Evolutionary conservation across 2,888 invertebrate genomes (phyloP), one percentile per base, ranked within the genome.

Genomic region (Laspeyria flexula): DNA sequence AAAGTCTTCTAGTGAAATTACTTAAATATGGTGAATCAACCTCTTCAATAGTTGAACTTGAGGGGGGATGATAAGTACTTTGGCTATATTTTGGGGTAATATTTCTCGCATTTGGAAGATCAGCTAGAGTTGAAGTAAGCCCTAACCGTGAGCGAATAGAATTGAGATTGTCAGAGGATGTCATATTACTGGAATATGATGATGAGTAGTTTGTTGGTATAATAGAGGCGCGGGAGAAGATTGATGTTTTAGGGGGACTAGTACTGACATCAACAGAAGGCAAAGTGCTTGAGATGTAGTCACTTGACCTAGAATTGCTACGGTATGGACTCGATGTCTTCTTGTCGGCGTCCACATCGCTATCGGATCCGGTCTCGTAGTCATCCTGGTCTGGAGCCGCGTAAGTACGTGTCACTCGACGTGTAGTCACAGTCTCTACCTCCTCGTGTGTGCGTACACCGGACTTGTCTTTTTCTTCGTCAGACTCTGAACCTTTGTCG

Each of bases 351-450:
- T 94, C 94, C 0, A 95, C 93, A 73, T 96, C 95, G 16, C 95
- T 95, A 74, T 96, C 95, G 0, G 95, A 95, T 5, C 95, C 95
- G 0, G 95, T 95, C 72, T 95, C 95, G 60, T 94, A 93, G 39
- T 94, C 95, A 59, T 95, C 95, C 46, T 84, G 88, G 4, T 92
- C 90, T 10, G 87, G 84, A 0, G 79, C 61, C 0, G 86, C 88
- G 33, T 91, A 85, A 0, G 93, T 92, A 45, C 90, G 91, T 2
- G 92, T 93, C 0, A 93, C 85, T 34, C 93, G 91, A 0, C 93
- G 88, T 1, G 93, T 93, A 1, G 93, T 93, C 33, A 93, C 91
- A 0, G 93, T 90, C 60, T 92, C 91, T 2, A 91, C 89, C 65
- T 91, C 90, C 57, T 92, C 91, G 41, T 84, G 90, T 1, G 89